Conservation (phyloP, 2,113 vertebrate genomes). For the Etheostoma cragini region DNA sequence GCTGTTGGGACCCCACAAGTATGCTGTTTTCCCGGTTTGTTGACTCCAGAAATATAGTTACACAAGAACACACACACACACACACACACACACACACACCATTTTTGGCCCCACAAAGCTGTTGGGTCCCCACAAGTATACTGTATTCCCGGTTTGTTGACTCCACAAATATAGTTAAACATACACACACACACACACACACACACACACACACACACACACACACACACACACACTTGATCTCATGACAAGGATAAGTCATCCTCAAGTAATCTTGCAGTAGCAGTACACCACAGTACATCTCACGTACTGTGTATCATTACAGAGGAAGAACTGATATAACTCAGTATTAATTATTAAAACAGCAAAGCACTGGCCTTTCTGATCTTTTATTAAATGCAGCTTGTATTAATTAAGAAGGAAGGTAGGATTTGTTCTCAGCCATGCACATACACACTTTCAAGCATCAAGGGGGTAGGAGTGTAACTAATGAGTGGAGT, state of each 20-base stretch:
- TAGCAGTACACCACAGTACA: background rate
- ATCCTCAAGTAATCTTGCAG: slow-evolving; percentile 3
- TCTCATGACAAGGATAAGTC: slow-evolving; percentile 28
- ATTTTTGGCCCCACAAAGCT: no score
- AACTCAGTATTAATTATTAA: slow-evolving; percentile 48
- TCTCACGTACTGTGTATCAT: background rate
- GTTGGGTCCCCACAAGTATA: no score
- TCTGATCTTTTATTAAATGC: slow-evolving; percentile 47
- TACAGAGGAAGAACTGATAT: slow-evolving; percentile 12
- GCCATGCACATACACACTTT: background rate
- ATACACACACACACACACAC: slow-evolving; percentile 3
- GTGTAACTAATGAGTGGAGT: slow-evolving; percentile 3
- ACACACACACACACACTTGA: slow-evolving; percentile 26
- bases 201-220: slow-evolving; percentile 13
- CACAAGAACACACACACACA: no score
- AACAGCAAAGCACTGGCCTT: slow-evolving; percentile 24
- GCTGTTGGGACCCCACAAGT: no score
- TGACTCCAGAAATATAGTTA: no score
- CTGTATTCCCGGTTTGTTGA: no score
- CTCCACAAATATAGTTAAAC: background rate
- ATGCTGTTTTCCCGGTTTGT: no score
- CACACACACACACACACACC: no score
- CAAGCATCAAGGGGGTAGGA: background rate
- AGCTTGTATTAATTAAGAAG: slow-evolving; percentile 57
- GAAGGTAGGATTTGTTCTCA: slow-evolving; percentile 18